A percentile compares a stretch with the other conserved stretches of the same genome.
Conservation (phyloP, 2,113 vertebrate species). For the Sialia sialis region DNA sequence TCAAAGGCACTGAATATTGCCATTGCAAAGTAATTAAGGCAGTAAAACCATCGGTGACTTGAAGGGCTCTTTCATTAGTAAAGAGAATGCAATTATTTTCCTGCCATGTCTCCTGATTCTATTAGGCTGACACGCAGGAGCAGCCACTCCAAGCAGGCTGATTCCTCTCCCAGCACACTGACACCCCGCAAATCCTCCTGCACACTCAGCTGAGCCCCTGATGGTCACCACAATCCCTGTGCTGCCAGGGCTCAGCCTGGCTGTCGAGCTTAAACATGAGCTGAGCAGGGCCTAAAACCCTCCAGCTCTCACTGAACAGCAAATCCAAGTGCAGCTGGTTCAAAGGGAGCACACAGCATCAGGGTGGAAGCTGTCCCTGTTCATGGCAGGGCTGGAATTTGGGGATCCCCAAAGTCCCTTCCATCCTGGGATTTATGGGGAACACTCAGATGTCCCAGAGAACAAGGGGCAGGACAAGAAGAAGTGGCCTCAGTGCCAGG, state of each 20-base stretch:
- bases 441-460: fast-evolving
- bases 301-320: fast-evolving
- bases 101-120: not conserved
- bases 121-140: not conserved
- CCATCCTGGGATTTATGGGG: no score
- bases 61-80: slow-evolving; percentile 25
- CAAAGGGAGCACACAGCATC: not conserved
- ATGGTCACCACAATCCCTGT: not conserved
- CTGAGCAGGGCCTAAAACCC: not conserved
- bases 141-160: not conserved
- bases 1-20: not conserved
- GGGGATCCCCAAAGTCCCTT: not conserved
- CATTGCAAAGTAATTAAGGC: slow-evolving; percentile 8
- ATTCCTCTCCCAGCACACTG: not conserved
- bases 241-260: fast-evolving
- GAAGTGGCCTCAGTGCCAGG: fast-evolving
- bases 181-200: not conserved
- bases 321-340: fast-evolving
- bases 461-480: not conserved
- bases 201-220: not conserved
- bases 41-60: not conserved
- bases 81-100: slow-evolving; percentile 37
- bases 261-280: fast-evolving
- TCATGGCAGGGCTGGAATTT: not conserved
- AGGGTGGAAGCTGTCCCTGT: not conserved